Base-by-base conservation (phyloP, 1,140 invertebrate genomes). In the Zaprionus inermis region DNA sequence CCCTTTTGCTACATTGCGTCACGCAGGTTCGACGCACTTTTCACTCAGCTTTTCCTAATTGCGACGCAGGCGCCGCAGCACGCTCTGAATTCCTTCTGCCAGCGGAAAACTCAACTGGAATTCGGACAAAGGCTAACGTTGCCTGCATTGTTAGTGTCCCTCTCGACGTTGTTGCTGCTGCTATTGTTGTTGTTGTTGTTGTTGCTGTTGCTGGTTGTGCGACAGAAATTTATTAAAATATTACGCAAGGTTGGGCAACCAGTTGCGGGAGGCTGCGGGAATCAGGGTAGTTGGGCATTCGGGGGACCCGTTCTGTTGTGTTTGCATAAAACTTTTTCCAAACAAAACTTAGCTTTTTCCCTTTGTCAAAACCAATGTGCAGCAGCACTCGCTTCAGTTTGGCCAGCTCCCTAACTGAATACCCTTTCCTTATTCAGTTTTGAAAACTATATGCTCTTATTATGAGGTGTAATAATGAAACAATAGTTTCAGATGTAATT, bases 141-240 rank as follows among this genome's bases (percentile, higher is more conserved):
- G 65, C 52, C 28, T 36, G 16, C 44, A 57, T 72, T 57, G 69
- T 63, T 70, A 32, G 20, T 46, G 65, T 34, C 28, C 44, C 18
- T 49, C 44, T 49, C 44, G 10, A 11, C n/a, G n/a, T n/a, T n/a
- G n/a, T n/a, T n/a, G n/a, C n/a, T n/a, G n/a, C n/a, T n/a, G n/a
- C n/a, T 0, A 12, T 22, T 22, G 44, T 18, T 22, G 44, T 49
- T 22, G 18, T 49, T 20, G 1, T 49, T 20, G 44, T 46, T 20
- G 18, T 12, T 55, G 1, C 3, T 41, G 61, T 10, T 28, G 5
- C 46, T 36, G 44, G 16, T 49, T 22, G 44, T 76, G 83, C 84
- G 84, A 88, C 83, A 88, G 83, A 77, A 90, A 89, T 89, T 89
- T 89, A 89, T 89, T 89, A 90, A 89, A 85, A 89, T 89, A 89